Evolutionary conservation across 23 tunicate species (phyloP).

Genomic region (Corella eumyota): DNA sequence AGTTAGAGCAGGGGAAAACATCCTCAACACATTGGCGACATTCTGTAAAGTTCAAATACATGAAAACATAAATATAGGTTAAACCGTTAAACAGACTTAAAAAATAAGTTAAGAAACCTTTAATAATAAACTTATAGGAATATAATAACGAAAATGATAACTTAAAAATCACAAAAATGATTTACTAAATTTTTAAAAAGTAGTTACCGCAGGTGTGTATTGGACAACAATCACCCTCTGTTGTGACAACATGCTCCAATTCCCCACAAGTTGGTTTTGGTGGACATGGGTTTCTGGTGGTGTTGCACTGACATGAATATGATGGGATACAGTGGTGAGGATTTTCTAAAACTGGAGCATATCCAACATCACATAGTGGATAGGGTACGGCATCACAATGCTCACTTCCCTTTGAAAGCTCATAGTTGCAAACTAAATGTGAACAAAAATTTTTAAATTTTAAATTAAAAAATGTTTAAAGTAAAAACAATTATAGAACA

Average conservation of each 20-base stretch:
- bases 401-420: conserved; percentile 21
- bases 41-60: conserved; percentile 12
- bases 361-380: conserved; percentile 62
- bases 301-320: conserved; percentile 71
- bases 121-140: not conserved
- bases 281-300: conserved; percentile 46
- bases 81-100: not conserved
- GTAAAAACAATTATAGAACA: too few relatives aligned
- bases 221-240: conserved; percentile 73
- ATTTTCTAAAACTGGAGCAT: conserved; percentile 31
- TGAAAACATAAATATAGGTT: not conserved
- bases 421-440: conserved; percentile 68
- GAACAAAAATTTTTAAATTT: not conserved
- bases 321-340: conserved; percentile 61
- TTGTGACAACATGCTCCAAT: conserved; percentile 43
- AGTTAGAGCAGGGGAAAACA: conserved; percentile 16
- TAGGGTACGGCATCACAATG: conserved; percentile 24
- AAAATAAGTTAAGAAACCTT: not conserved
- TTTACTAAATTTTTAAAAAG: not conserved
- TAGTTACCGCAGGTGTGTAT: conserved; percentile 59
- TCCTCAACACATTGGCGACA: conserved; percentile 62
- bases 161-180: not conserved
- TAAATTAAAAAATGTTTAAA: too few relatives aligned
- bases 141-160: not conserved
- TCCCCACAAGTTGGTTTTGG: conserved; percentile 33